Evolutionary conservation across 2,888 invertebrate genomes (phyloP), one percentile per base, ranked within the genome.

Genomic region (Agrochola circellaris): DNA sequence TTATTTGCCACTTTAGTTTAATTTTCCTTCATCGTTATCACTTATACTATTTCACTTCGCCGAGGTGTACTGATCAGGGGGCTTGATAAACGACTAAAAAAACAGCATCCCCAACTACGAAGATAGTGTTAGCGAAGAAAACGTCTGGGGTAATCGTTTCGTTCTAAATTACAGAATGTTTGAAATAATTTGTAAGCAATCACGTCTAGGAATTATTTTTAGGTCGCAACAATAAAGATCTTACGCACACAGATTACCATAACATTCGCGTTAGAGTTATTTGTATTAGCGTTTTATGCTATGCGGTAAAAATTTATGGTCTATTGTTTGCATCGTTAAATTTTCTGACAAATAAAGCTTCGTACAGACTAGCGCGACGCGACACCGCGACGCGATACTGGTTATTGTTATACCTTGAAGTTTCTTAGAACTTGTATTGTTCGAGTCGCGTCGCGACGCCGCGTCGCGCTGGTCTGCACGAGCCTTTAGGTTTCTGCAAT

Each of bases 271-370:
- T 64, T 58, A 62, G 9, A 61, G 51, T 42, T 3, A 60, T 67
- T 48, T 60, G 3, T 75, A 34, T 30, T 48, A 60, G 7, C 8
- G 17, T 45, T 75, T 75, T 56, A 56, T 56, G 45, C 0, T 8
- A 2, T 15, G 34, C 17, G 7, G 23, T 77, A 48, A 77, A 77
- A 56, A 77, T 23, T 0, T 30, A 77, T 51, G 23, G 38, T 20
- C 64, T 71, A 58, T 77, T 77, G 56, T 64, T 56, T 58, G 30
- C n/a, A 56, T 30, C n/a, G 17, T 48, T 77, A 17, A 76, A 56
- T 34, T 51, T 42, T 26, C 15, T n/a, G 38, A 48, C 34, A 13
- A 38, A 51, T 30, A 65, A 38, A n/a, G n/a, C n/a, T n/a, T n/a
- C n/a, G n/a, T n/a, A n/a, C n/a, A n/a, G n/a, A n/a, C n/a, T n/a